Conservation (phyloP, 2,113 vertebrate genomes). For the Ochotona curzoniae region DNA sequence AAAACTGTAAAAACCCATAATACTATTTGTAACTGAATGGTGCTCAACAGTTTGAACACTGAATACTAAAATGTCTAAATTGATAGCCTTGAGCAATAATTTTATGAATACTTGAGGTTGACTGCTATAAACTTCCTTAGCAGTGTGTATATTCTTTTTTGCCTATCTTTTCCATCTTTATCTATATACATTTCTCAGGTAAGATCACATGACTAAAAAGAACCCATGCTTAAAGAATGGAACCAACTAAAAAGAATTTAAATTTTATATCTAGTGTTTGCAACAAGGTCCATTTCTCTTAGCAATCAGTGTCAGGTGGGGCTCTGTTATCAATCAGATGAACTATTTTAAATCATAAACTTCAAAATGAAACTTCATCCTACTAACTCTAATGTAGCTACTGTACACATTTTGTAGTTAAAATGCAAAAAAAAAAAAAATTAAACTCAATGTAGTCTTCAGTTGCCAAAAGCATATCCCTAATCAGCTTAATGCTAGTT, state of each 20-base stretch:
- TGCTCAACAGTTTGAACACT: not conserved
- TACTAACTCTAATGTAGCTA: constrained; percentile 27
- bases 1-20: not conserved
- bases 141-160: not conserved
- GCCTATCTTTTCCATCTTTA: not conserved
- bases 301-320: not conserved
- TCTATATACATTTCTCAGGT: not conserved
- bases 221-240: not conserved
- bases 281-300: not conserved
- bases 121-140: not conserved
- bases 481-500: not conserved
- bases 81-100: not conserved
- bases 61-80: constrained; percentile 11
- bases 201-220: constrained; percentile 9
- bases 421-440: constrained; percentile 14
- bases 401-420: not conserved
- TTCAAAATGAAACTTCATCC: constrained; percentile 48
- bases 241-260: not conserved
- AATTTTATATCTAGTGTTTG: not conserved
- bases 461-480: constrained; percentile 30
- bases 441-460: constrained; percentile 53
- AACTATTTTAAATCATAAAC: constrained; percentile 46
- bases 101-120: not conserved
- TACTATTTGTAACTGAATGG: not conserved
- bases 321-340: constrained; percentile 1